phyloP scores from a whole-genome alignment of 2,113 vertebrate genomes.

The Anhinga rufa region DNA sequence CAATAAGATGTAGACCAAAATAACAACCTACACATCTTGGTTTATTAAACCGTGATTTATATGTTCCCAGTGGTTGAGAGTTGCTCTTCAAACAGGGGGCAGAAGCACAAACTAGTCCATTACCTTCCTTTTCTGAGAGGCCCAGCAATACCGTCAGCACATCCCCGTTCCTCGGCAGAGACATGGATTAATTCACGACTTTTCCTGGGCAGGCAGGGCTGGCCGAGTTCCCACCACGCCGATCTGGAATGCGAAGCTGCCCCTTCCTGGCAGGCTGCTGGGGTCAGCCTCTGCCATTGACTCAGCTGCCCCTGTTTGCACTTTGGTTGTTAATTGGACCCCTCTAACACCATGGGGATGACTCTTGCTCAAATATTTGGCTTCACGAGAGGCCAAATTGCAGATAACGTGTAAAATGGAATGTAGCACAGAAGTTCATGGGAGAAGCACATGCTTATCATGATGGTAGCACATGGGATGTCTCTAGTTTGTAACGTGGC shows the following conservation, averaged over 20 bases:
- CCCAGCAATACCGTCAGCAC: background rate
- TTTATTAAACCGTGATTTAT: background rate
- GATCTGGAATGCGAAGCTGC: background rate
- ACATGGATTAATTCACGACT: background rate
- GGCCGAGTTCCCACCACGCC: background rate
- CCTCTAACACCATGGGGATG: background rate
- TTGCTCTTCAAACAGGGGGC: background rate
- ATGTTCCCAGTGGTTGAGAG: background rate
- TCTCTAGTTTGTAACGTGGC: background rate
- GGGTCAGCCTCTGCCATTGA: background rate
- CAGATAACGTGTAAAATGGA: fast-evolving
- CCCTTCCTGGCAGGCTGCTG: conserved; percentile 23
- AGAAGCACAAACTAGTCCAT: background rate
- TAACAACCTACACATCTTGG: background rate
- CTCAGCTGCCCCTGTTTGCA: background rate
- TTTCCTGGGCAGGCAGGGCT: conserved; percentile 25
- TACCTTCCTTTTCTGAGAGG: background rate
- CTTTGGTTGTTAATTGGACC: background rate
- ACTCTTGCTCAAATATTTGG: background rate
- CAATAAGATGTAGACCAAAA: background rate
- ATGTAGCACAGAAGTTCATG: background rate
- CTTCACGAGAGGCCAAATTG: background rate
- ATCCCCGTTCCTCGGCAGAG: background rate
- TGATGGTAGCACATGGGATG: background rate
- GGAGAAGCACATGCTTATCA: background rate